Conservation (phyloP, 1,140 invertebrate genomes). For the Meloidogyne hapla region DNA sequence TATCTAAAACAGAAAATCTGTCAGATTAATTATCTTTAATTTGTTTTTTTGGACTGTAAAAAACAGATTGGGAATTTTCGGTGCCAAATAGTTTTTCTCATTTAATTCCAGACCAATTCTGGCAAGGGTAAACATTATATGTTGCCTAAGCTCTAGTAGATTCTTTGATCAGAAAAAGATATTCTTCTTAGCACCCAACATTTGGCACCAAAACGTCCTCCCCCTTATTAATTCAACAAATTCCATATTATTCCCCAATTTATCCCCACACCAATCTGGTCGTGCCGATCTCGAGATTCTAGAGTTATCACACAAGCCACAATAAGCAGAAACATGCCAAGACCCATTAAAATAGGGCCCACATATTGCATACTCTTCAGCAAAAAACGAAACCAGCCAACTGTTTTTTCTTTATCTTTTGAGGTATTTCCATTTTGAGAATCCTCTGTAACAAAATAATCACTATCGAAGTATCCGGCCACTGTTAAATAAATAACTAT, state of each 20-base stretch:
- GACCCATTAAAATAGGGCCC: slow-evolving; percentile 62
- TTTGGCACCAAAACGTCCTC: no score
- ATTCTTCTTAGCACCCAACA: no score
- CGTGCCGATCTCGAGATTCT: slow-evolving; percentile 58
- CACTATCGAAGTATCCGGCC: background rate
- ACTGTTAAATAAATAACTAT: background rate
- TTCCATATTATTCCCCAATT: background rate
- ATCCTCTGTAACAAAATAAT: background rate
- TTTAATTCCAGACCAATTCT: no score
- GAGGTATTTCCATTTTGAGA: background rate
- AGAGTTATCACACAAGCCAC: slow-evolving; percentile 63
- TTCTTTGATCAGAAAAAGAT: no score
- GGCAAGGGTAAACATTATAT: no score
- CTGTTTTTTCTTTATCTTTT: background rate
- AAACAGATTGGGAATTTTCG: no score
- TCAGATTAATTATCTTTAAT: background rate
- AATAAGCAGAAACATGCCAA: slow-evolving; percentile 57
- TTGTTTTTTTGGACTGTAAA: no score
- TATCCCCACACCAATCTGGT: slow-evolving; percentile 49
- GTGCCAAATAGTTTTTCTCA: no score
- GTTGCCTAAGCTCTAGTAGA: no score
- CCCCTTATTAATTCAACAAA: background rate
- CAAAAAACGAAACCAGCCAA: slow-evolving; percentile 30
- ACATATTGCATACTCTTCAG: slow-evolving; percentile 62
- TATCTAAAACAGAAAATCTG: background rate